Conservation (phyloP, 2,797 vertebrate species). For the Artibeus jamaicensis region DNA sequence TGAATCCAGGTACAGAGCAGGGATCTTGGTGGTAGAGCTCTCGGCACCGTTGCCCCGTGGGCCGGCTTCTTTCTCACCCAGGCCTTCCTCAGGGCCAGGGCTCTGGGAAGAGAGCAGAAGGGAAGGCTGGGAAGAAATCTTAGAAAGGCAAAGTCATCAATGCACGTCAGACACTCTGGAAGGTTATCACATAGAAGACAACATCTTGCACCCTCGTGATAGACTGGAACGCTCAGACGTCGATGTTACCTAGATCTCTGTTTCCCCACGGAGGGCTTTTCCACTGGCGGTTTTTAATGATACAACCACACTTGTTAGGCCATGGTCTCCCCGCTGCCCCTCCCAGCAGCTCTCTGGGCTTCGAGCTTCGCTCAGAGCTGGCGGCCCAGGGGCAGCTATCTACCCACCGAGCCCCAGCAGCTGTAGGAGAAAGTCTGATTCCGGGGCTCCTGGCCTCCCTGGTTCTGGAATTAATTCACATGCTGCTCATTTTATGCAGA, state of each 20-base stretch:
- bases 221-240: neutral
- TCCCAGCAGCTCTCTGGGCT: neutral
- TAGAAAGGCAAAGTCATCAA: neutral
- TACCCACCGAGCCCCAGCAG: neutral
- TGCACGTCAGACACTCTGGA: neutral
- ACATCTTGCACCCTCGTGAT: neutral
- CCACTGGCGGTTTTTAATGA: neutral
- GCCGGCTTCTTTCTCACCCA: too few species aligned
- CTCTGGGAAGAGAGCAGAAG: neutral
- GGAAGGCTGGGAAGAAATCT: neutral
- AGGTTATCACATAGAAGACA: too few species aligned
- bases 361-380: neutral
- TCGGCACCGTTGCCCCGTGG: too few species aligned
- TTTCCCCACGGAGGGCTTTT: neutral
- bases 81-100: fast-evolving
- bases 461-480: constrained; percentile 83
- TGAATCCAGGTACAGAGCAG: too few species aligned
- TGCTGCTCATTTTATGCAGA: constrained; percentile 77
- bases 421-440: constrained; percentile 61
- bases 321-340: fast-evolving
- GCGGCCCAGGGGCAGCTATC: neutral
- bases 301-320: neutral
- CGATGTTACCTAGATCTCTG: neutral
- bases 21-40: fast-evolving
- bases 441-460: constrained; percentile 46